Base-by-base conservation (phyloP, 2,113 vertebrate genomes). In the Bettongia penicillata region DNA sequence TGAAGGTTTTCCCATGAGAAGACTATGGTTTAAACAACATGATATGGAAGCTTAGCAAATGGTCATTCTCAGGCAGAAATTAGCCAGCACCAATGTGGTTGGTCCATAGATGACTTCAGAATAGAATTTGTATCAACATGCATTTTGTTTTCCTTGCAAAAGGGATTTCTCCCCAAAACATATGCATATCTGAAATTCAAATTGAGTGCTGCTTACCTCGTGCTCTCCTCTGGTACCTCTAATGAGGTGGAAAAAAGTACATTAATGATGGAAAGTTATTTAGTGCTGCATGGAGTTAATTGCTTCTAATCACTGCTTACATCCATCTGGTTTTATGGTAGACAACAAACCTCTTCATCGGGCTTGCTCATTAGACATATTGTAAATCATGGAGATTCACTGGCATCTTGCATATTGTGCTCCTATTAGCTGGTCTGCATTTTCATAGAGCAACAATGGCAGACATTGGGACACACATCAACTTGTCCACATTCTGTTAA, bases 301-400 rank as follows among this genome's bases (percentile, higher is more conserved):
- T 99, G 99, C 98, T 99, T 99, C 99, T 99, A 99, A 99, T 99
- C 99, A 99, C 97, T 98, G 98, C 98, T 99, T 99, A 97, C 98
- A 99, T 99, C 99, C 98, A 98, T 99, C 99, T 99, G 99, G 97
- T 99, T 99, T 99, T 99, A 99, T 98, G 97, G 98, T 98, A 99
- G 99, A 99, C 99, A 99, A 99, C 99, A 99, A 99, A 99, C 99
- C 99, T 99, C 99, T 99, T 99, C 98, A 97, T 98, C 98, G 98
- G 98, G 98, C 98, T 98, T 99, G 98, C 99, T 99, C 98, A 98
- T 99, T 99, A 99, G 99, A 98, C 98, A 96, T 98, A 98, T 98
- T 99, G 99, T 99, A 99, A 99, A 99, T 99, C 97, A 98, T 98
- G 95, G 96, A 95, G 95, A 97, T 96, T 97, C 94, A 95, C 98